Percentiles rank a stretch among this genome's conserved stretches.
phyloP scores from a whole-genome alignment of 2,113 vertebrate genomes.

The Piprites chloris region DNA sequence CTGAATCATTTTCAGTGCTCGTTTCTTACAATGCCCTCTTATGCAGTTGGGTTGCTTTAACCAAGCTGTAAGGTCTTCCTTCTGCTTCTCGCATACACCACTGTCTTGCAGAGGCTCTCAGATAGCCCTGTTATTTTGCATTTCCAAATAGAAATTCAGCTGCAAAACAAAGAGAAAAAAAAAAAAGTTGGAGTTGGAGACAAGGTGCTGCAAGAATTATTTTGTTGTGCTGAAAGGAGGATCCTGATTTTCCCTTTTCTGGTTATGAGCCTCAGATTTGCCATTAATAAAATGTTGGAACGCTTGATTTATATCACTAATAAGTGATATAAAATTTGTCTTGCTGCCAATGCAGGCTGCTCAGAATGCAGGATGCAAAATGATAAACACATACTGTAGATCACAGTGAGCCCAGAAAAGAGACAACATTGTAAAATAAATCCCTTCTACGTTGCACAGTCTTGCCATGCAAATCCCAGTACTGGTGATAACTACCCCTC shows the following conservation, averaged over 20 bases:
- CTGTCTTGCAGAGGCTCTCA: background rate
- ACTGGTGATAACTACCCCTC: background rate
- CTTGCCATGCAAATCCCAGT: background rate
- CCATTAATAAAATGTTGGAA: conserved; percentile 47
- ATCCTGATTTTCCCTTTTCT: background rate
- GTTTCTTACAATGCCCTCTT: background rate
- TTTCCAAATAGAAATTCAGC: background rate
- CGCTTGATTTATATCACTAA: conserved; percentile 69
- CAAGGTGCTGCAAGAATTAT: background rate
- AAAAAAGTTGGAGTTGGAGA: background rate
- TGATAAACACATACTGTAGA: conserved; percentile 24
- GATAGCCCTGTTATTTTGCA: background rate
- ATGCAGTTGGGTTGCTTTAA: background rate
- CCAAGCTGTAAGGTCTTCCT: background rate
- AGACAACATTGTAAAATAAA: conserved; percentile 37
- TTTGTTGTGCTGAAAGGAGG: background rate
- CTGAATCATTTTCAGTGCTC: background rate
- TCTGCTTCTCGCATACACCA: background rate
- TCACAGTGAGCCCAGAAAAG: conserved; percentile 17
- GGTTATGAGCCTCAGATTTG: conserved; percentile 3
- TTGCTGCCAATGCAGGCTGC: conserved; percentile 10
- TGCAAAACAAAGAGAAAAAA: background rate
- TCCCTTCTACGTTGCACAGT: background rate
- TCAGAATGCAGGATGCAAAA: conserved; percentile 60
- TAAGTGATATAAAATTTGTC: conserved; percentile 61